phyloP scores from a whole-genome alignment of 2,888 invertebrate species.

The Vandiemenella viatica region DNA sequence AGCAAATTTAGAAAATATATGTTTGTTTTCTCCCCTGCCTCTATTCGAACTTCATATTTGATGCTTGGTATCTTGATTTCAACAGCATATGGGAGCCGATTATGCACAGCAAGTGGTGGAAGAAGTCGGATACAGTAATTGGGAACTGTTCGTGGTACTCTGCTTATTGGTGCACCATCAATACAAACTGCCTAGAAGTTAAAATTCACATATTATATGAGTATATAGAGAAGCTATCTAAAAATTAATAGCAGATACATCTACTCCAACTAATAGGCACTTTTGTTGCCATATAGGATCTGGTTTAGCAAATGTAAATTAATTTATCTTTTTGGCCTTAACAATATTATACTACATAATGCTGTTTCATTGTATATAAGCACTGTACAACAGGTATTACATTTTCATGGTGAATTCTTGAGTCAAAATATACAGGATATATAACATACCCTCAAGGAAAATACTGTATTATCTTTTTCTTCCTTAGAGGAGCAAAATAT shows the following conservation, averaged over 20 bases:
- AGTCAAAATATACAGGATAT: background rate
- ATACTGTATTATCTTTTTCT: constrained; percentile 41
- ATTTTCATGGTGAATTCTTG: background rate
- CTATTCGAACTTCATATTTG: constrained; percentile 39
- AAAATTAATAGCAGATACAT: too few relatives aligned
- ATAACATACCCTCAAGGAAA: constrained; percentile 47
- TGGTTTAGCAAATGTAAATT: too few relatives aligned
- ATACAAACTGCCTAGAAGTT: constrained; percentile 12
- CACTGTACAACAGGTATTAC: too few relatives aligned
- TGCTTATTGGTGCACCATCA: constrained; percentile 21
- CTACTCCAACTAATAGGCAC: too few relatives aligned
- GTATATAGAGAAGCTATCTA: too few relatives aligned
- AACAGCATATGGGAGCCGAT: constrained; percentile 58
- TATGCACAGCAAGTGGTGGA: constrained; percentile 59
- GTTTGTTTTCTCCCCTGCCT: constrained; percentile 55
- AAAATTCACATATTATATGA: too few relatives aligned
- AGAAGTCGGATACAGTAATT: constrained; percentile 56
- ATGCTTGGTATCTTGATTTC: constrained; percentile 38
- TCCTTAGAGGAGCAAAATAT: constrained; percentile 51
- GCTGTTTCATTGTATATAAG: background rate
- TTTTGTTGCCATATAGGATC: too few relatives aligned
- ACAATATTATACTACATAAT: too few relatives aligned
- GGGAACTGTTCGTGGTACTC: constrained; percentile 41
- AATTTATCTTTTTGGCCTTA: too few relatives aligned
- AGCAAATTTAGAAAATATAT: constrained; percentile 50